Evolutionary conservation across 2,797 vertebrate genomes (phyloP).

Genomic region (Syngnathus acus): DNA sequence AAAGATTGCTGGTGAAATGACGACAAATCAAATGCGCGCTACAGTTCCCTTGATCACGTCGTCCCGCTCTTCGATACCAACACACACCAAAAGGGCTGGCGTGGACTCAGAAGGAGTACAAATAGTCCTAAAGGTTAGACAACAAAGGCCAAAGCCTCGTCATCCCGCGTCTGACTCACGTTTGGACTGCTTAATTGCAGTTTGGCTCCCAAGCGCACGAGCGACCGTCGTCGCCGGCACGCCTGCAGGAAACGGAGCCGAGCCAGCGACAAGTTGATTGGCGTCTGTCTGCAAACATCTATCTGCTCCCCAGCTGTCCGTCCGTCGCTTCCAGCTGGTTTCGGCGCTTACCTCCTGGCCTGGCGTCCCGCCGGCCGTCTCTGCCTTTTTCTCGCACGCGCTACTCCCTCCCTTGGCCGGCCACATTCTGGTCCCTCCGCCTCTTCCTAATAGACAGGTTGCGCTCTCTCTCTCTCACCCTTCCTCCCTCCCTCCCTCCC

Average conservation of each 20-base stretch:
- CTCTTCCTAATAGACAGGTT: conserved; percentile 1
- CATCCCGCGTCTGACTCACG: no score
- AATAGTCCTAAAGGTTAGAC: no score
- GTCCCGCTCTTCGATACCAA: no score
- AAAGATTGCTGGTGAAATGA: no score
- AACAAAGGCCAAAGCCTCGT: no score
- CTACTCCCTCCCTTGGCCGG: conserved; percentile 36
- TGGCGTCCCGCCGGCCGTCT: conserved; percentile 17
- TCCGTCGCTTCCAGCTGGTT: background rate
- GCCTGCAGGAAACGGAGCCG: background rate
- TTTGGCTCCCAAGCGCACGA: background rate
- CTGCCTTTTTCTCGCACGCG: conserved; percentile 24
- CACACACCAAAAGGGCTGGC: no score
- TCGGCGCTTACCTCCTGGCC: conserved; percentile 49
- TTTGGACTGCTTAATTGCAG: no score
- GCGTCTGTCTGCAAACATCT: background rate
- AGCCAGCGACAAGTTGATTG: background rate
- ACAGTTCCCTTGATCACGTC: no score
- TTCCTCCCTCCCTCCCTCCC: background rate
- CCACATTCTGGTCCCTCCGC: conserved; percentile 4
- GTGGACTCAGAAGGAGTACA: no score
- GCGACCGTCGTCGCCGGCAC: background rate
- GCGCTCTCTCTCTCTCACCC: background rate
- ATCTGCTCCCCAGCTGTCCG: background rate
- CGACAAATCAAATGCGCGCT: no score